Percentiles rank a stretch among this genome's conserved stretches.
These are phyloP conservation scores for Pagetopsis macropterus DNA, from an alignment of 2,797 vertebrate species.

Conservation along the genomic window DNA sequence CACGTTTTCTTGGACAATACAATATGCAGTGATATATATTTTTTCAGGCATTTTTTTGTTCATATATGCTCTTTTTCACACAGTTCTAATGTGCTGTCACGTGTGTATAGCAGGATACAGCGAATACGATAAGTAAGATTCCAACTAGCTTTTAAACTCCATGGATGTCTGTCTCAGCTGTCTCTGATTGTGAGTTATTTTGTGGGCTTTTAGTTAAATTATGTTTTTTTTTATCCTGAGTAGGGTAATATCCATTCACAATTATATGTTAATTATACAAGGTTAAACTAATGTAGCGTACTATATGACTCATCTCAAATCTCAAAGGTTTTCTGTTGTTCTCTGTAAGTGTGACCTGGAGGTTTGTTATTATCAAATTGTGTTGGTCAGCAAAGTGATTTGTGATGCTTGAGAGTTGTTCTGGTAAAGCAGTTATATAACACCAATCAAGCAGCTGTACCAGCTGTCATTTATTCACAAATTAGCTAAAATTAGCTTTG, in stretches of 20 bases:
- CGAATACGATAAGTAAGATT: conserved; percentile 39
- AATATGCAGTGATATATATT: background rate
- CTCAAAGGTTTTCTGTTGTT: conserved; percentile 7
- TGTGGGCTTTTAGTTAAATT: conserved; percentile 27
- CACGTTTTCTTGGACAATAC: background rate
- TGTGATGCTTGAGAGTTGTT: background rate
- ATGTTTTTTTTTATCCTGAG: background rate
- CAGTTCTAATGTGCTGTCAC: conserved; percentile 60
- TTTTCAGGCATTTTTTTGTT: conserved; percentile 30
- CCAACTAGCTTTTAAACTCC: conserved; percentile 50
- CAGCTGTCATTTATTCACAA: background rate
- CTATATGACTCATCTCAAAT: background rate
- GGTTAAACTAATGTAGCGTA: background rate
- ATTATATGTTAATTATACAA: background rate
- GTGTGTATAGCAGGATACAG: conserved; percentile 51
- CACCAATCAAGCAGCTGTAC: background rate
- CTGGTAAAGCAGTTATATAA: background rate
- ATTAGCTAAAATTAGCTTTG: background rate
- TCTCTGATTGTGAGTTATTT: conserved; percentile 27
- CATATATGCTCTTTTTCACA: conserved; percentile 54
- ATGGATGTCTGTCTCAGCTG: conserved; percentile 26
- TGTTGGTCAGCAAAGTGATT: background rate
- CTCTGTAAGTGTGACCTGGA: background rate
- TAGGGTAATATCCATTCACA: conserved; percentile 2
- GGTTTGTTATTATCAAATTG: background rate